Evolutionary conservation across 1,140 invertebrate species (phyloP).

Genomic region (Drosophila neocordata): DNA sequence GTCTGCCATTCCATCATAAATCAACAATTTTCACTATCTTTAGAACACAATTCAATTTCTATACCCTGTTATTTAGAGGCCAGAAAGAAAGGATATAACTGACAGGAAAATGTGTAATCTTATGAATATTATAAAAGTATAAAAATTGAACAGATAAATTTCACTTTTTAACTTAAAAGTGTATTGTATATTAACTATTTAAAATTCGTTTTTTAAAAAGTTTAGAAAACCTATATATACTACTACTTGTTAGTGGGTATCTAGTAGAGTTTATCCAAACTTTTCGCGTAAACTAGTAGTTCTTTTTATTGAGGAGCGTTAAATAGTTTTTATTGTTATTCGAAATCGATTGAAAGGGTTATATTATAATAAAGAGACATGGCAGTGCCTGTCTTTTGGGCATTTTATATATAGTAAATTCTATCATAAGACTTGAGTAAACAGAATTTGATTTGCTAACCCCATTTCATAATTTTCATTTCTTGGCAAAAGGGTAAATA

Average conservation of each 20-base stretch:
- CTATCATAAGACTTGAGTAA: neutral
- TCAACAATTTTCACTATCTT: conserved; percentile 52
- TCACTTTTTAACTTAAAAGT: too few relatives aligned
- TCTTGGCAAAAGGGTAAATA: too few relatives aligned
- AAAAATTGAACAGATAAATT: too few relatives aligned
- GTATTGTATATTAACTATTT: too few relatives aligned
- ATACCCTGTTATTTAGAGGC: conserved; percentile 17
- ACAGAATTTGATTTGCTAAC: neutral
- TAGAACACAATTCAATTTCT: conserved; percentile 37
- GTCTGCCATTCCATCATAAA: conserved; percentile 63
- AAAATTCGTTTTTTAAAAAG: too few relatives aligned
- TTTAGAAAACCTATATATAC: neutral
- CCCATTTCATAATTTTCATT: neutral
- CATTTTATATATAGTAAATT: neutral
- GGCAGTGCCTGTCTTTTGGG: neutral
- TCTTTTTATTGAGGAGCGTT: neutral
- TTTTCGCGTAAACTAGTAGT: neutral
- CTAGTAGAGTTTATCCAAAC: neutral
- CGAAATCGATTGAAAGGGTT: neutral
- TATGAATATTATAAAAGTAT: neutral
- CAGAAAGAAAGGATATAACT: neutral
- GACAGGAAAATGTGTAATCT: neutral
- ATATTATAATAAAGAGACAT: neutral
- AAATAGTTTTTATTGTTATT: conserved; percentile 1
- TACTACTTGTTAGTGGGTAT: too few relatives aligned